These are phyloP conservation scores for Avahi laniger DNA, from an alignment of 2,797 vertebrate species.

Conservation along the genomic window DNA sequence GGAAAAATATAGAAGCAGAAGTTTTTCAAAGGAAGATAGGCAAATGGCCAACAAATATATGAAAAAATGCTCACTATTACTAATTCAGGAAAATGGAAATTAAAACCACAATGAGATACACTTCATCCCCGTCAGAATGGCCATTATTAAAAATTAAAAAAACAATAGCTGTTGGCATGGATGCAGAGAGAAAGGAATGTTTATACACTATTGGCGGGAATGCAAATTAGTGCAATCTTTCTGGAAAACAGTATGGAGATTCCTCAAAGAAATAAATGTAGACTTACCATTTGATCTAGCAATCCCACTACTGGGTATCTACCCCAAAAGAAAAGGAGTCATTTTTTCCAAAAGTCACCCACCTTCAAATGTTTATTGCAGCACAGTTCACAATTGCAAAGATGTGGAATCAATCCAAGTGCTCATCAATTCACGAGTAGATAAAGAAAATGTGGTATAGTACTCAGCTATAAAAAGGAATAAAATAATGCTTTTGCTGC, in stretches of 20 bases:
- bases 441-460: background rate
- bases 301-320: background rate
- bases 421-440: background rate
- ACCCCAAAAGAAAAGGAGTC: background rate
- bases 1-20: background rate
- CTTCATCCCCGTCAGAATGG: background rate
- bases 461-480: background rate
- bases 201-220: background rate
- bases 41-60: background rate
- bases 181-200: background rate
- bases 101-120: background rate
- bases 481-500: background rate
- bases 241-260: background rate
- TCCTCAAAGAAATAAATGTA: background rate
- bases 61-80: background rate
- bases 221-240: background rate
- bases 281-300: background rate
- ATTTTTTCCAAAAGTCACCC: background rate
- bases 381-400: background rate
- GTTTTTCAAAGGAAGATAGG: background rate
- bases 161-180: background rate
- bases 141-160: background rate
- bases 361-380: background rate
- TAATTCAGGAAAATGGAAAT: background rate
- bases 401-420: background rate